Base-by-base conservation (phyloP, 2,888 invertebrate genomes). In the Drosophila paucipuncta region DNA sequence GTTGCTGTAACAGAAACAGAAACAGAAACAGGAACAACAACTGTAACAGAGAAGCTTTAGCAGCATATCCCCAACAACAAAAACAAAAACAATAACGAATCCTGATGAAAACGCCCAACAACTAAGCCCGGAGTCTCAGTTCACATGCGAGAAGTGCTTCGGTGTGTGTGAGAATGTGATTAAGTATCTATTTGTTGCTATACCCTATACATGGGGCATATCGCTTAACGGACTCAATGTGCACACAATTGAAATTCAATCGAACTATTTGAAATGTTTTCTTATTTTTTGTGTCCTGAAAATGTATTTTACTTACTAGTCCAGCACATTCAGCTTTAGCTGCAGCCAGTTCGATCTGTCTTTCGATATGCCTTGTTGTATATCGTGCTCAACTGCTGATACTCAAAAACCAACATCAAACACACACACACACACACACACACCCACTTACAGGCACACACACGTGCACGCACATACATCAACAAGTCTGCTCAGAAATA, bases 401-500 rank as follows among this genome's bases (percentile, higher is more conserved):
- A 30, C 68, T 73, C n/a, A 60, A 18, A 54, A 33, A 53, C 6
- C 13, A 39, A 53, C 18, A 39, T 31, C 35, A 55, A 37, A 10
- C 39, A 57, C 52, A 33, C 47, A 47, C 16, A 53, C n/a, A 37
- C 25, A 47, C 39, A 18, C n/a, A 39, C 37, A 50, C 57, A 11
- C 35, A 60, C 54, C 25, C 43, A 50, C 49, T 39, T 65, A 77
- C 80, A 84, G 47, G 7, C 7, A 28, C 31, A 63, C 55, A 39
- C 37, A 61, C 47, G 53, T n/a, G 50, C 43, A 41, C 47, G 47
- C 54, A 52, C 54, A 52, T 67, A 80, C 87, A 90, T 89, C 91
- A 89, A 80, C 88, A 83, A 91, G 89, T 91, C 78, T 88, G 68
- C 77, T 85, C 82, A 78, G 80, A 88, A 88, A 89, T 89, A 90